phyloP scores from a whole-genome alignment of 2,113 vertebrate species.

The Chaenocephalus aceratus region DNA sequence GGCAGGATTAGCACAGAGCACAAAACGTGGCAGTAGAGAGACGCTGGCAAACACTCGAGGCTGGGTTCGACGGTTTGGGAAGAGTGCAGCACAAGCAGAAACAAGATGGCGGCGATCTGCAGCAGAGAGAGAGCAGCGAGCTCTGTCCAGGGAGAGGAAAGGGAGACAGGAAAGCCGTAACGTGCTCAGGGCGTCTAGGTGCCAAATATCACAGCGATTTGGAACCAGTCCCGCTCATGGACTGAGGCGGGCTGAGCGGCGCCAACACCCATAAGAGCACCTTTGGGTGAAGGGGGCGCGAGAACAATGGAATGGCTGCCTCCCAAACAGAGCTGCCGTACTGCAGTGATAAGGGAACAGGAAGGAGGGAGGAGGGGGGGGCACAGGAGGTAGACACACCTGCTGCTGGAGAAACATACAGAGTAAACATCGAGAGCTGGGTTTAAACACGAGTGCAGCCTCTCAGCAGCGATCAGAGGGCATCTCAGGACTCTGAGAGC shows the following conservation, averaged over 20 bases:
- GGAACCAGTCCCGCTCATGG: slow-evolving; percentile 53
- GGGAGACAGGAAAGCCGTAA: slow-evolving; percentile 54
- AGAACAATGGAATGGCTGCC: slow-evolving; percentile 80
- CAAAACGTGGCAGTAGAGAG: slow-evolving; percentile 12
- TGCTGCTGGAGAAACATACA: slow-evolving; percentile 62
- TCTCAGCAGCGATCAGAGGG: slow-evolving; percentile 54
- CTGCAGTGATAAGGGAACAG: slow-evolving; percentile 79
- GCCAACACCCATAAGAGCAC: slow-evolving; percentile 54
- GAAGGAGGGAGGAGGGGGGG: slow-evolving; percentile 30
- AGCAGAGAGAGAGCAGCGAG: slow-evolving; percentile 58
- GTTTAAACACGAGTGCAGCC: slow-evolving; percentile 26
- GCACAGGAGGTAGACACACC: slow-evolving; percentile 73
- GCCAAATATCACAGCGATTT: slow-evolving; percentile 72
- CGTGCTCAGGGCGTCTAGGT: slow-evolving; percentile 61
- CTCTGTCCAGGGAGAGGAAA: slow-evolving; percentile 60
- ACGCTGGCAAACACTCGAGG: slow-evolving; percentile 45
- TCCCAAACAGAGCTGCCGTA: slow-evolving; percentile 75
- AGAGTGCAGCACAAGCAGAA: slow-evolving; percentile 60
- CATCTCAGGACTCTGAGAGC: slow-evolving; percentile 64
- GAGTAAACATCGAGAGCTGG: slow-evolving; percentile 30
- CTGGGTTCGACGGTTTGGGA: slow-evolving; percentile 58
- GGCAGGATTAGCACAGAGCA: slow-evolving; percentile 20
- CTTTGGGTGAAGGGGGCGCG: slow-evolving; percentile 58
- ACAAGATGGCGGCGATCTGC: slow-evolving; percentile 79
- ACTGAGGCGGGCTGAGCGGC: slow-evolving; percentile 57